These are phyloP conservation scores for Halisarca cf. caerulea DNA, from an alignment of 37 sponge, comb jelly and placozoan genomes.

Conservation along the genomic window DNA sequence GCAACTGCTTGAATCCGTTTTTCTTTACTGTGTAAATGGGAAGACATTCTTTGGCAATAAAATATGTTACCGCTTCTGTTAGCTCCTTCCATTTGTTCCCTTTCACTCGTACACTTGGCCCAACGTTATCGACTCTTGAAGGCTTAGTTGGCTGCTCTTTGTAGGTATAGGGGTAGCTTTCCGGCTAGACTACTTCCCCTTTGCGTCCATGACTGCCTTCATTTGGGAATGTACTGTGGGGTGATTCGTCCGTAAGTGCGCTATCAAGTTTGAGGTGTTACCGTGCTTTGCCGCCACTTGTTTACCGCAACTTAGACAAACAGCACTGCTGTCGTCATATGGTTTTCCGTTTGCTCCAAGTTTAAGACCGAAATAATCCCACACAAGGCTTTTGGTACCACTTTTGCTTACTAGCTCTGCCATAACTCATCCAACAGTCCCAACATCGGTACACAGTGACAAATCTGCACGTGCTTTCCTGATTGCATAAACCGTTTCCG, in stretches of 20 bases:
- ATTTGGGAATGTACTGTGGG: neutral
- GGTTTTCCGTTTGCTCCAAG: constrained; percentile 4
- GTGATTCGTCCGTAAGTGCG: constrained; percentile 35
- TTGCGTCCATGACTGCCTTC: constrained; percentile 25
- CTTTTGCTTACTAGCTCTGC: constrained; percentile 7
- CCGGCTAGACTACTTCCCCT: neutral
- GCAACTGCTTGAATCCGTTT: constrained; percentile 8
- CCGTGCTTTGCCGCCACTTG: constrained; percentile 36
- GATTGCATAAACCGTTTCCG: too few relatives aligned
- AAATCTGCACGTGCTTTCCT: too few relatives aligned
- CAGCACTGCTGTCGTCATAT: constrained; percentile 15
- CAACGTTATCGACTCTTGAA: neutral
- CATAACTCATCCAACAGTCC: too few relatives aligned
- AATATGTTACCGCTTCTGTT: constrained; percentile 24
- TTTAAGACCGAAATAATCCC: neutral
- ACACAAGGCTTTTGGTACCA: constrained; percentile 23
- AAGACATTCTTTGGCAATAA: constrained; percentile 31
- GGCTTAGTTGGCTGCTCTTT: constrained; percentile 9
- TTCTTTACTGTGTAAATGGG: constrained; percentile 26
- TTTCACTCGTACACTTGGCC: neutral
- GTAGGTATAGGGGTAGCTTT: neutral
- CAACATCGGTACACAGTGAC: too few relatives aligned
- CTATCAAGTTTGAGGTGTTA: constrained; percentile 29
- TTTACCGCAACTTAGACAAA: neutral
- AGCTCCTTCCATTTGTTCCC: constrained; percentile 49